Percentiles rank a stretch among this genome's conserved stretches.
These are phyloP conservation scores for Panthera tigris DNA, from an alignment of 2,113 vertebrate species.

Conservation along the genomic window DNA sequence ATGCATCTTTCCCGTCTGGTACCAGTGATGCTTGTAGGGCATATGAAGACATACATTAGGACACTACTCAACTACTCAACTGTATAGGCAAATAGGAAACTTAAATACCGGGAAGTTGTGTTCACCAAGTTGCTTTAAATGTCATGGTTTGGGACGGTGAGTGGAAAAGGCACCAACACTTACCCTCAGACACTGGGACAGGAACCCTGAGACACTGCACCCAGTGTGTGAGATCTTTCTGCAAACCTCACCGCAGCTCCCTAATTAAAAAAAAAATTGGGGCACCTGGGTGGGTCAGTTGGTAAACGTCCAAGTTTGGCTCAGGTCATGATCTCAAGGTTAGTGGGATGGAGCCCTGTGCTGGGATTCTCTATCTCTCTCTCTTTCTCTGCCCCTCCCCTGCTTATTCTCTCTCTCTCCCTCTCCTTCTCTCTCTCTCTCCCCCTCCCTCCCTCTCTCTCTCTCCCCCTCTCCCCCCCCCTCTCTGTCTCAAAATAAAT, in stretches of 20 bases:
- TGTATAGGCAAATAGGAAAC: background rate
- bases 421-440: too few relatives aligned
- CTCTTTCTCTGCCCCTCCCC: too few relatives aligned
- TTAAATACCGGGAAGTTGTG: background rate
- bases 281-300: too few relatives aligned
- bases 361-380: too few relatives aligned
- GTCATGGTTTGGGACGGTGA: background rate
- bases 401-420: too few relatives aligned
- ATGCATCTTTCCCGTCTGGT: background rate
- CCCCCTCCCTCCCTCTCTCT: too few relatives aligned
- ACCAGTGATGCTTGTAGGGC: background rate
- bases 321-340: too few relatives aligned
- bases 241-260: background rate
- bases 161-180: background rate
- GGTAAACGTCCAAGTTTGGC: too few relatives aligned
- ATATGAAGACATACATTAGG: background rate
- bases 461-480: fast-evolving
- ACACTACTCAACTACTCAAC: background rate
- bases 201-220: background rate
- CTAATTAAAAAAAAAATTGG: background rate
- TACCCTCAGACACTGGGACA: background rate
- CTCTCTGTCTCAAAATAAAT: too few relatives aligned
- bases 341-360: too few relatives aligned
- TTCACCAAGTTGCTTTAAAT: background rate
- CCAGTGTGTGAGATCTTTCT: background rate